phyloP scores from a whole-genome alignment of 2,113 vertebrate species.

The Urocynchramus pylzowi region DNA sequence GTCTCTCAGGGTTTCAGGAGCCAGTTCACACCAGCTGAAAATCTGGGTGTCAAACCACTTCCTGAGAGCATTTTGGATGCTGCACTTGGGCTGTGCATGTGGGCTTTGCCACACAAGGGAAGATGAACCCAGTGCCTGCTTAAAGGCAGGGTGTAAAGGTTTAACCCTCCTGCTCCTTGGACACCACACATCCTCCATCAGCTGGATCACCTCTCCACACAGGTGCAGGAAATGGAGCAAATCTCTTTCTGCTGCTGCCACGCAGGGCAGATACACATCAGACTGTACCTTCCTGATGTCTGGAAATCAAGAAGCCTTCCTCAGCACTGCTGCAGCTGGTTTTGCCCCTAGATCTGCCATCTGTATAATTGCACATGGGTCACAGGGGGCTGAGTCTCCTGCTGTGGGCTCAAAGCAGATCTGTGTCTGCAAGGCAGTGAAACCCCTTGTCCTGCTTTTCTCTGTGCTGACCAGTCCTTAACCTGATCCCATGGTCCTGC shows the following conservation, averaged over 20 bases:
- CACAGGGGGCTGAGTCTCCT: not conserved
- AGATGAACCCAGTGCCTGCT: not conserved
- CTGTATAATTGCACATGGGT: not conserved
- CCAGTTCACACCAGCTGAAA: not conserved
- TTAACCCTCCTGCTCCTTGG: not conserved
- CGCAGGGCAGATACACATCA: fast-evolving
- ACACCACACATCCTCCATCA: not conserved
- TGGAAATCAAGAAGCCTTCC: not conserved
- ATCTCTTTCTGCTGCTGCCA: not conserved
- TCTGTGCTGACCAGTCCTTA: not conserved
- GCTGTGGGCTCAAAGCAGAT: not conserved
- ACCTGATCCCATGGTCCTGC: not conserved
- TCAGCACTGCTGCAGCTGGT: not conserved
- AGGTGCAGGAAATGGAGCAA: not conserved
- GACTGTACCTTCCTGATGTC: not conserved
- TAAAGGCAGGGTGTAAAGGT: not conserved
- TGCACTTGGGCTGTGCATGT: fast-evolving
- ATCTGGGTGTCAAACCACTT: not conserved
- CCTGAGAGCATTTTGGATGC: not conserved
- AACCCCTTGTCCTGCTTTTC: not conserved
- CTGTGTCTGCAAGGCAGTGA: not conserved
- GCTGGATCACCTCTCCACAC: not conserved
- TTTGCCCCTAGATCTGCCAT: not conserved
- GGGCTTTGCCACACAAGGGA: not conserved
- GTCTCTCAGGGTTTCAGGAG: not conserved